Conservation (phyloP, 2,888 invertebrate genomes). For the Andrena flavipes region DNA sequence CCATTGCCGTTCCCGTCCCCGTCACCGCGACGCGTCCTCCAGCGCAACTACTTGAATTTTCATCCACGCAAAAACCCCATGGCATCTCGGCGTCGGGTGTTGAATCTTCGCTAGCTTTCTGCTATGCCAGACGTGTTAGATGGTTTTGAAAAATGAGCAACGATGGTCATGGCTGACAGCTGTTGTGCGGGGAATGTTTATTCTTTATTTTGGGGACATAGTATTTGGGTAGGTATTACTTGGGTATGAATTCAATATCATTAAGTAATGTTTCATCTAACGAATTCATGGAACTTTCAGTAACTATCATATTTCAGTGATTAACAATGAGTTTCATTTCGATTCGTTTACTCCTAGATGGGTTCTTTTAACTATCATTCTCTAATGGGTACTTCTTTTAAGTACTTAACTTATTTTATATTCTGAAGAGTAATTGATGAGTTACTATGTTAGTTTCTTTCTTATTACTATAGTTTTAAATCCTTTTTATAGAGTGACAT, state of each 20-base stretch:
- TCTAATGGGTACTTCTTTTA: too few relatives aligned
- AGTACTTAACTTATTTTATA: too few relatives aligned
- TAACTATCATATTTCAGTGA: too few relatives aligned
- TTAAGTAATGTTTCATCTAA: too few relatives aligned
- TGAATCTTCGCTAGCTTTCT: slow-evolving; percentile 21
- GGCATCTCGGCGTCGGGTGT: slow-evolving; percentile 29
- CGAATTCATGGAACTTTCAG: too few relatives aligned
- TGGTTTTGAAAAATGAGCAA: slow-evolving; percentile 38
- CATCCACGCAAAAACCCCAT: slow-evolving; percentile 54
- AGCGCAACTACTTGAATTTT: slow-evolving; percentile 63
- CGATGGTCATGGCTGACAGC: neutral
- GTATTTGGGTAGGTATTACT: neutral
- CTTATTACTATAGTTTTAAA: too few relatives aligned
- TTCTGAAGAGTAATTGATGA: too few relatives aligned
- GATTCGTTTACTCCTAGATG: too few relatives aligned
- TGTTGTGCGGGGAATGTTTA: neutral
- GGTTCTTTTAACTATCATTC: too few relatives aligned
- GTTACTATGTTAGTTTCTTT: too few relatives aligned
- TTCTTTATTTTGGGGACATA: neutral
- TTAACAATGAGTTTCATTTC: too few relatives aligned
- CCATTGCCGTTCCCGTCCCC: slow-evolving; percentile 51
- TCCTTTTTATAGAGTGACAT: too few relatives aligned
- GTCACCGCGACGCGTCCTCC: slow-evolving; percentile 53
- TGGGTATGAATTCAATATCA: neutral
- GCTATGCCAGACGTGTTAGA: slow-evolving; percentile 12